Percentiles rank a stretch among this genome's conserved stretches.
Evolutionary conservation across 2,888 invertebrate genomes (phyloP).

Genomic region (Leptinotarsa tumamoca): DNA sequence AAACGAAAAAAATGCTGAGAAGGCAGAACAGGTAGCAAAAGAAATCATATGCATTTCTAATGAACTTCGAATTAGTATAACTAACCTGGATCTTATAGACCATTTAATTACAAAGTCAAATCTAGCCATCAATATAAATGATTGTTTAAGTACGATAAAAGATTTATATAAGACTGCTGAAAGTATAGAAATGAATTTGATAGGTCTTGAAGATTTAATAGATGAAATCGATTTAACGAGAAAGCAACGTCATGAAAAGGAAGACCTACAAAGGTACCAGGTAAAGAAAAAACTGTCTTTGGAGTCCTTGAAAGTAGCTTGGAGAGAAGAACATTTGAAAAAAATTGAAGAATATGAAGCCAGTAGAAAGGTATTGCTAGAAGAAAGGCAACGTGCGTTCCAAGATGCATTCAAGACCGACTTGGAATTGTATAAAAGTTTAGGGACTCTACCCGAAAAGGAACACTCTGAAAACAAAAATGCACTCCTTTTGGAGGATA

Average conservation of each 20-base stretch:
- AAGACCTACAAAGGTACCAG: conserved; percentile 79
- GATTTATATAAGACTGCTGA: conserved; percentile 72
- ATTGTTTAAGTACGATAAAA: conserved; percentile 69
- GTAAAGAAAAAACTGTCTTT: conserved; percentile 74
- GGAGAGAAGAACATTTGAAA: conserved; percentile 72
- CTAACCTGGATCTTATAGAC: conserved; percentile 57
- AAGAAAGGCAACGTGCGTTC: conserved; percentile 77
- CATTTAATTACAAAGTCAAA: conserved; percentile 58
- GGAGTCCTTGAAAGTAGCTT: conserved; percentile 66
- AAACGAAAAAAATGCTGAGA: conserved; percentile 77
- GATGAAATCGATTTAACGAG: conserved; percentile 73
- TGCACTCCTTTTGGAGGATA: conserved; percentile 73
- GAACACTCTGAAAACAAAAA: conserved; percentile 54
- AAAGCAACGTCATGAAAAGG: conserved; percentile 70
- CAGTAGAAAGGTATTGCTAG: conserved; percentile 69
- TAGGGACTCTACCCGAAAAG: conserved; percentile 70
- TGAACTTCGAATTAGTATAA: conserved; percentile 56
- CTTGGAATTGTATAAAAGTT: conserved; percentile 73
- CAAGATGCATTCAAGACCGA: conserved; percentile 79
- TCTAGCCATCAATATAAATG: conserved; percentile 66
- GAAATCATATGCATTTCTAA: conserved; percentile 65
- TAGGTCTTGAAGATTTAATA: conserved; percentile 76
- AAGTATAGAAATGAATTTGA: conserved; percentile 74
- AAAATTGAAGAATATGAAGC: conserved; percentile 72
- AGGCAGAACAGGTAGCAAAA: conserved; percentile 70